Evolutionary conservation across 1,140 invertebrate genomes (phyloP).

Genomic region (Colletes gigas): DNA sequence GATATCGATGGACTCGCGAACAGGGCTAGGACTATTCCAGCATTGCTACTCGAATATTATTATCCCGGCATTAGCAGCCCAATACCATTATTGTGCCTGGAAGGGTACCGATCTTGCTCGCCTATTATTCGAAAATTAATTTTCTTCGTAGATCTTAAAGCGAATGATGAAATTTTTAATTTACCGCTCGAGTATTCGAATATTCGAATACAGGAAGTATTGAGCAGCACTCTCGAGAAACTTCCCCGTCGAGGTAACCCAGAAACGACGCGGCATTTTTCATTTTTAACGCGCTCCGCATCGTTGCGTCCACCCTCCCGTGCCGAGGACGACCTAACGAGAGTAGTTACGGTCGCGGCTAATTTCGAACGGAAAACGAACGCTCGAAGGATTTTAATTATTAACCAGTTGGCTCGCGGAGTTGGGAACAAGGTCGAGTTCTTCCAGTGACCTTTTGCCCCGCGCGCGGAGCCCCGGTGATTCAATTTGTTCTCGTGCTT

Average conservation of each 20-base stretch:
- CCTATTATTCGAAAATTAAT: no score
- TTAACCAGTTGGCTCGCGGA: neutral
- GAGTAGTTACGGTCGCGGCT: neutral
- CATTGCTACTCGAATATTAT: no score
- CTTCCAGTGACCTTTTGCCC: neutral
- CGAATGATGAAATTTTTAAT: no score
- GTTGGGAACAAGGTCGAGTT: slow-evolving; percentile 20
- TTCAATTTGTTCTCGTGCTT: slow-evolving; percentile 27
- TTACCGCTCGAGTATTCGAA: no score
- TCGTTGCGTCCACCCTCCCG: neutral
- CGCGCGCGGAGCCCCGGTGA: slow-evolving; percentile 9
- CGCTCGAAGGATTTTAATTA: slow-evolving; percentile 33
- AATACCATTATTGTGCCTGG: no score
- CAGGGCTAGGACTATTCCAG: no score
- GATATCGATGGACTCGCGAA: neutral
- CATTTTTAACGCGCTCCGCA: neutral
- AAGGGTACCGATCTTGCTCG: no score
- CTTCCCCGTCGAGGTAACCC: neutral
- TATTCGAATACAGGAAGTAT: no score
- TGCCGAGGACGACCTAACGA: neutral
- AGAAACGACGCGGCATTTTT: neutral
- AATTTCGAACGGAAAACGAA: neutral
- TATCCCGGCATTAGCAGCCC: no score
- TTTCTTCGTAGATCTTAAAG: no score
- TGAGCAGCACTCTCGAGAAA: no score